phyloP scores from a whole-genome alignment of 2,113 vertebrate genomes.

The Asarcornis scutulata region DNA sequence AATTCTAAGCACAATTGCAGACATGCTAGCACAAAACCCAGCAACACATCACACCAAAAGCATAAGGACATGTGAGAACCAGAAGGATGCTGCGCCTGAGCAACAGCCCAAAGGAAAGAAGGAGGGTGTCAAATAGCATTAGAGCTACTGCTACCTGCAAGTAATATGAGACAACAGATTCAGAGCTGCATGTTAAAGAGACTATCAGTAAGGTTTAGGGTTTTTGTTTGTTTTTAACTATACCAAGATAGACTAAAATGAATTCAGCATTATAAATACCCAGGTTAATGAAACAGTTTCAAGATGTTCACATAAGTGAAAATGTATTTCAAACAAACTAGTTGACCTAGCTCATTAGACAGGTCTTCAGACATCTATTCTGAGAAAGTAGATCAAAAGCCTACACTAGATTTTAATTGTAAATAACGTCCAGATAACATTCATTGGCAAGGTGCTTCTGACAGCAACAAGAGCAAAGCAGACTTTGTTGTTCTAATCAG shows the following conservation, averaged over 20 bases:
- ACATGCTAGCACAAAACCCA: background rate
- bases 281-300: background rate
- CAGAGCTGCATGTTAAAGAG: background rate
- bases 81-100: accelerated
- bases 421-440: background rate
- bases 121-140: background rate
- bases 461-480: background rate
- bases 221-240: background rate
- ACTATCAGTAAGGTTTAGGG: background rate
- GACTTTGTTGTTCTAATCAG: background rate
- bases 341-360: background rate
- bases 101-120: background rate
- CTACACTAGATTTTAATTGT: background rate
- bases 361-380: background rate
- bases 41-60: background rate
- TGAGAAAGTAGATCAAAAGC: background rate
- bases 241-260: background rate
- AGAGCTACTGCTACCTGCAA: background rate
- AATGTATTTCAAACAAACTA: background rate
- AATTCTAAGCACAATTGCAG: background rate
- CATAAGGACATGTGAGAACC: background rate
- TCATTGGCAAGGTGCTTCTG: background rate
- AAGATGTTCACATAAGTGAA: background rate
- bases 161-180: background rate
- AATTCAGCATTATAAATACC: background rate